Base-by-base conservation (phyloP, 2,797 vertebrate species). In the Typhlichthys subterraneus region DNA sequence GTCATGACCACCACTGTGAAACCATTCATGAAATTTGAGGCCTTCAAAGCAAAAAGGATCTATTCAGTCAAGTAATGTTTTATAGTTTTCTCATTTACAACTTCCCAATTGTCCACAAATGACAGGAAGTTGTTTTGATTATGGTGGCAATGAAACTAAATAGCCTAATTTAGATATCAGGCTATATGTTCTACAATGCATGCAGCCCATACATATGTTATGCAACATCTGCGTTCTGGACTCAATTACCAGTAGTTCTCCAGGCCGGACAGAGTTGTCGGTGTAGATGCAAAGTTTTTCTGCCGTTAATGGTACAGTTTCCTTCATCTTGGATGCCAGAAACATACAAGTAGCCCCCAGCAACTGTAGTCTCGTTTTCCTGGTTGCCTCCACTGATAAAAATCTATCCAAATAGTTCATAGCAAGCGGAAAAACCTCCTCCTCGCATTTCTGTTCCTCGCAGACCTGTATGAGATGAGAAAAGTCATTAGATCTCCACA, bases 341-440 rank as follows among this genome's bases (percentile, higher is more conserved):
- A 99, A 98, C 97, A 99, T 99, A 88, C 97, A 98, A 48, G 96
- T 92, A 55, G 97, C 96, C 85, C 97, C 97, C 49, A 98, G 92
- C 85, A 99, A 93, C 91, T 99, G 97, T 73, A 99, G 92, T 65
- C 94, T 88, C 70, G 90, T 95, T 87, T 98, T 98, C 86, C 94
- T 95, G 78, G 95, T 93, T 66, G 94, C 91, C 87, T 98, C 96
- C 62, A 98, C 94, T 17, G 97, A 98, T 86, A 99, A 89, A 91
- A 95, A 98, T 88, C 97, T 93, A 92, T 99, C 97, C 94, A 99
- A 93, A 91, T 98, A 99, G 93, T 98, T 99, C 96, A 99, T 97
- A 77, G 97, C 97, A 90, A 98, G 91, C 38, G 97, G 96, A 83
- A 99, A 99, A 81, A 99, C 97, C 85, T 98, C 97, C 23, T 29